A percentile compares a stretch with the other conserved stretches of the same genome.
phyloP scores from a whole-genome alignment of 2,797 vertebrate species.

The Leucoraja ocellata region DNA sequence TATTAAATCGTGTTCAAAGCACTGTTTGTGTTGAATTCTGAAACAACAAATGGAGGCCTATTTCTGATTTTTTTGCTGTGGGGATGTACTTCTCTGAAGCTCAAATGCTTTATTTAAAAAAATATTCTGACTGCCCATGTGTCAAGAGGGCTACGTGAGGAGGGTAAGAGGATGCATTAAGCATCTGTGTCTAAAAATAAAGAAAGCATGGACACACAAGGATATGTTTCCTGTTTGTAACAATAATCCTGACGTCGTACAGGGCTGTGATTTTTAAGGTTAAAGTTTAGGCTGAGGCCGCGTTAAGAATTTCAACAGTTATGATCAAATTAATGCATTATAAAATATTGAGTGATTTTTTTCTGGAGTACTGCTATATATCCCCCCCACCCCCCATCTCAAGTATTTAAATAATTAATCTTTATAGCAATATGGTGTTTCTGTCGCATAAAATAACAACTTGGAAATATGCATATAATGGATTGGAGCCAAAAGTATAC shows the following conservation, averaged over 20 bases:
- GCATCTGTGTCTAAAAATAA: constrained; percentile 56
- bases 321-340: background rate
- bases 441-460: background rate
- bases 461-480: background rate
- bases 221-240: constrained; percentile 38
- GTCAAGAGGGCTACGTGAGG: background rate
- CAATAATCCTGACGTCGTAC: constrained; percentile 15
- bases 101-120: background rate
- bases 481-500: background rate
- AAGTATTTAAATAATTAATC: background rate
- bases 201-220: constrained; percentile 26
- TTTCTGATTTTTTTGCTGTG: background rate
- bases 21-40: background rate
- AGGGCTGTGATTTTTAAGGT: constrained; percentile 12
- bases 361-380: background rate
- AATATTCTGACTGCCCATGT: background rate
- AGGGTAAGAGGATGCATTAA: constrained; percentile 52
- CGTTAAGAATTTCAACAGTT: background rate
- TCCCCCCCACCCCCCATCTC: background rate
- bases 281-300: background rate
- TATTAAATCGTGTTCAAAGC: background rate
- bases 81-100: background rate
- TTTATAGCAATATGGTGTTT: background rate
- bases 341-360: background rate
- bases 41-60: background rate